Percentiles rank a stretch among this genome's conserved stretches.
Evolutionary conservation across 2,888 invertebrate species (phyloP).

Genomic region (Brachynemurus nebulosus): DNA sequence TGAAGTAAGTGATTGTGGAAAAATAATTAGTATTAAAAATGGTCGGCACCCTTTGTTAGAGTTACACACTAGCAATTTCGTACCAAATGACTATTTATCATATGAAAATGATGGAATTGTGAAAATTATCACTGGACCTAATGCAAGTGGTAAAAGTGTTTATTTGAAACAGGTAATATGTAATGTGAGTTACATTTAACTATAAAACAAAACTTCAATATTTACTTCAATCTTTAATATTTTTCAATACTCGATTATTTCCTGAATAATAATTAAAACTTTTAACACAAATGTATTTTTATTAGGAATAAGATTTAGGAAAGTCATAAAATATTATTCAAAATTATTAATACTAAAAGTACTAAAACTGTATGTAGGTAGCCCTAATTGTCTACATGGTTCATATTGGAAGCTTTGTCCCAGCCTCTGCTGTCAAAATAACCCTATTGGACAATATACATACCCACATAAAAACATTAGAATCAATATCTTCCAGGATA

Average conservation of each 20-base stretch:
- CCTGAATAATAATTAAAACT: too few relatives aligned
- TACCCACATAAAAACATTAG: constrained; percentile 59
- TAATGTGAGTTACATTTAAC: background rate
- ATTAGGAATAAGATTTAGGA: too few relatives aligned
- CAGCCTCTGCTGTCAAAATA: constrained; percentile 59
- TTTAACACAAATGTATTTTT: too few relatives aligned
- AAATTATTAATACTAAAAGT: background rate
- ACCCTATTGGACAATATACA: constrained; percentile 59
- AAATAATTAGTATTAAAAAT: constrained; percentile 26
- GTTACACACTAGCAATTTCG: constrained; percentile 44
- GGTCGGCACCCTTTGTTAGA: constrained; percentile 68
- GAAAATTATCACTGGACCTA: constrained; percentile 78
- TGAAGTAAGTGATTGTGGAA: constrained; percentile 25
- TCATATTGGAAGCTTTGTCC: constrained; percentile 81
- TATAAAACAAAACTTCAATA: background rate
- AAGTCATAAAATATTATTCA: background rate
- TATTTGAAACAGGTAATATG: constrained; percentile 62
- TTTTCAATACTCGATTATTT: too few relatives aligned
- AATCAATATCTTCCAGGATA: constrained; percentile 63
- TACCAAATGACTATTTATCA: constrained; percentile 58
- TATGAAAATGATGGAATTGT: constrained; percentile 41
- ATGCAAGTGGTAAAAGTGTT: constrained; percentile 84
- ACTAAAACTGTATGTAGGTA: constrained; percentile 25
- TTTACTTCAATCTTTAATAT: too few relatives aligned
- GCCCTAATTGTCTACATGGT: constrained; percentile 71